phyloP scores from a whole-genome alignment of 2,888 invertebrate genomes.

The Cephalotes varians region DNA sequence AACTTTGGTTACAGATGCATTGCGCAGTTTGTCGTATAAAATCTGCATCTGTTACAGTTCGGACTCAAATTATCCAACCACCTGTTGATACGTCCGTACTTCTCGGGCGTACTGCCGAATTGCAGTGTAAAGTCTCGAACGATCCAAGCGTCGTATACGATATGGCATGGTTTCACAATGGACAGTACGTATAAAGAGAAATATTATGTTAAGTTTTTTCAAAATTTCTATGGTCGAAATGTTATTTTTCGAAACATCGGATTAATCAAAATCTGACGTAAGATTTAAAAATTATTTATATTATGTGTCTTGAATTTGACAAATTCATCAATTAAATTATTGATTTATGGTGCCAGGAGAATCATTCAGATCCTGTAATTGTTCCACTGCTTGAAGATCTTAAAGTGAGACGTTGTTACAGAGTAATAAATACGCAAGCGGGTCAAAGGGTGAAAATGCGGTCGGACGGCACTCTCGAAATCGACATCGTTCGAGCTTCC shows the following conservation, averaged over 20 bases:
- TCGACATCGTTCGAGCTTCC: constrained; percentile 94
- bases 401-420: constrained; percentile 74
- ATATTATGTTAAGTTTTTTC: neutral
- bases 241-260: neutral
- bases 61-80: constrained; percentile 97
- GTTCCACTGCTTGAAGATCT: neutral
- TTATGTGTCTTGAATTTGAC: neutral
- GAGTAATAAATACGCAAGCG: constrained; percentile 88
- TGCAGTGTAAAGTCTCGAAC: constrained; percentile 97
- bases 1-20: neutral
- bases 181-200: constrained; percentile 88
- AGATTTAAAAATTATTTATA: neutral
- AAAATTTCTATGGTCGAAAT: neutral
- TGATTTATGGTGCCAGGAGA: neutral
- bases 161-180: constrained; percentile 95
- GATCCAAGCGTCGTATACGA: constrained; percentile 95
- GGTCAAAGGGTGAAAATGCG: constrained; percentile 92
- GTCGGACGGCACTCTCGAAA: constrained; percentile 94
- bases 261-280: neutral
- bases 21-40: neutral
- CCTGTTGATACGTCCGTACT: constrained; percentile 97
- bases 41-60: constrained; percentile 88
- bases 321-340: neutral
- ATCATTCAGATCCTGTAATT: neutral
- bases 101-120: constrained; percentile 95